Evolutionary conservation across 2,888 invertebrate genomes (phyloP).

Genomic region (Xylota sylvarum): DNA sequence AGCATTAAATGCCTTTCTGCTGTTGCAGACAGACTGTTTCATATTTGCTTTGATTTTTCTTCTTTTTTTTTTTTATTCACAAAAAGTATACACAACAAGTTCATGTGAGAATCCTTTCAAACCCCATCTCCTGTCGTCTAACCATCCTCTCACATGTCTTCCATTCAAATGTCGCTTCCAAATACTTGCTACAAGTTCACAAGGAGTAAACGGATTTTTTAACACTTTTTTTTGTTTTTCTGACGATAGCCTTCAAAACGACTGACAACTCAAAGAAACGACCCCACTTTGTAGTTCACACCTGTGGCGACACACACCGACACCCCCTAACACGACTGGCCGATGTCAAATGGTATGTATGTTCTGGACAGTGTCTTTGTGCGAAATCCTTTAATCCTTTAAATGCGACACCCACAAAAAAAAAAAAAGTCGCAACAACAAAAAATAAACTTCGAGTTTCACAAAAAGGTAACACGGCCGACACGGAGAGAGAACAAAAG

Average conservation of each 20-base stretch:
- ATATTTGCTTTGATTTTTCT: constrained; percentile 57
- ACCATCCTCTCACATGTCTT: constrained; percentile 15
- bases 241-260: constrained; percentile 26
- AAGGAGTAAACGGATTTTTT: constrained; percentile 39
- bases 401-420: constrained; percentile 74
- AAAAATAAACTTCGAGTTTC: constrained; percentile 34
- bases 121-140: constrained; percentile 22
- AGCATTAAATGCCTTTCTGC: constrained; percentile 39
- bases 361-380: constrained; percentile 74
- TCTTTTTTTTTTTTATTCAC: neutral
- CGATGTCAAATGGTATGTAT: constrained; percentile 45
- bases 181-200: constrained; percentile 33
- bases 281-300: constrained; percentile 75
- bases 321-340: neutral
- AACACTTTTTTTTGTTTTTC: constrained; percentile 22
- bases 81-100: neutral
- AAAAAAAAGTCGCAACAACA: constrained; percentile 64
- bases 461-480: constrained; percentile 30
- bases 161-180: constrained; percentile 69
- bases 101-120: constrained; percentile 46
- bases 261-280: constrained; percentile 66
- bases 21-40: constrained; percentile 60
- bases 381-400: constrained; percentile 76
- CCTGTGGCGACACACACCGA: constrained; percentile 66
- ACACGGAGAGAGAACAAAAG: constrained; percentile 41